Evolutionary conservation across 2,797 vertebrate species (phyloP).

Genomic region (Carapus acus): DNA sequence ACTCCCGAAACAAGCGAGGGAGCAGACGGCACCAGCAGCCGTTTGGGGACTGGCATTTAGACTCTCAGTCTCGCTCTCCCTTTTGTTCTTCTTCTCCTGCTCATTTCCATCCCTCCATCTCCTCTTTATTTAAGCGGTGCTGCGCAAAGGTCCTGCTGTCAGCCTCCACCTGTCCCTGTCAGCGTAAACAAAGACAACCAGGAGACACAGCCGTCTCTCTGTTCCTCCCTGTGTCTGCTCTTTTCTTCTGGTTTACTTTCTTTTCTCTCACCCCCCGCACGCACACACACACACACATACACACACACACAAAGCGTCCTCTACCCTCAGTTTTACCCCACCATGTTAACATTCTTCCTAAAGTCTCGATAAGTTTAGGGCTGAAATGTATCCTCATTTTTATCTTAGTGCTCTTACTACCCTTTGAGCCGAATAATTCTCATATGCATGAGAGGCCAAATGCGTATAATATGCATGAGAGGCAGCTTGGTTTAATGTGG

Average conservation of each 20-base stretch:
- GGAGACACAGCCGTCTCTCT: slow-evolving; percentile 50
- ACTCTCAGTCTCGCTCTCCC: slow-evolving; percentile 48
- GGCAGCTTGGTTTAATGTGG: slow-evolving; percentile 1
- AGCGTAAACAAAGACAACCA: slow-evolving; percentile 68
- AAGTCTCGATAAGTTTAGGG: background rate
- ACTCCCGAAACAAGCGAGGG: slow-evolving; percentile 29
- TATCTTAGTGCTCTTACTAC: background rate
- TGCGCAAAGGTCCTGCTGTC: slow-evolving; percentile 70
- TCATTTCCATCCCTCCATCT: slow-evolving; percentile 61
- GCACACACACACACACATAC: no score
- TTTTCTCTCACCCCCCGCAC: no score
- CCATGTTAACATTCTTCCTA: background rate
- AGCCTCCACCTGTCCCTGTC: slow-evolving; percentile 70
- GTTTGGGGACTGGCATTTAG: slow-evolving; percentile 65
- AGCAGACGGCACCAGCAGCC: slow-evolving; percentile 62
- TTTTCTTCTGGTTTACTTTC: slow-evolving; percentile 34
- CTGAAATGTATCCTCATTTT: background rate
- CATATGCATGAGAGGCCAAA: slow-evolving; percentile 9
- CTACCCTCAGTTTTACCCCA: slow-evolving; percentile 6
- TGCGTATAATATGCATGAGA: slow-evolving; percentile 5
- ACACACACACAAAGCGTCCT: no score
- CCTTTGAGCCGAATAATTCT: slow-evolving; percentile 15
- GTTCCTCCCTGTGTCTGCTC: slow-evolving; percentile 43
- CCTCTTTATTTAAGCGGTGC: slow-evolving; percentile 62
- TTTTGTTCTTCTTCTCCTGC: slow-evolving; percentile 59